Evolutionary conservation across 2,113 vertebrate species (phyloP).

Genomic region (Phrynocephalus versicolor): DNA sequence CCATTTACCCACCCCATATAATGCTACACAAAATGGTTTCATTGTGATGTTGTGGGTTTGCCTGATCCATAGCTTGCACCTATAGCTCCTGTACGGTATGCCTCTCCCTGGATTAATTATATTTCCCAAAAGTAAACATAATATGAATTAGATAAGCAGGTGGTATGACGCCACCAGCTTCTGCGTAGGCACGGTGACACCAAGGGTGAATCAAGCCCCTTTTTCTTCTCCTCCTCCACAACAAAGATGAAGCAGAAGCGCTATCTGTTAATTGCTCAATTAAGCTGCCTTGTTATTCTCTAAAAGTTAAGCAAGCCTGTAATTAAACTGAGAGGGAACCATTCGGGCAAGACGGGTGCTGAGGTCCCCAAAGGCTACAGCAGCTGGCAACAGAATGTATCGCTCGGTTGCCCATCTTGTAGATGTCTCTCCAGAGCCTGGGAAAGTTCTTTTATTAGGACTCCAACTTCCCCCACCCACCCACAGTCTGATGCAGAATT

Average conservation of each 20-base stretch:
- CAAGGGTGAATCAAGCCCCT: slow-evolving; percentile 26
- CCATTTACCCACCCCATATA: neutral
- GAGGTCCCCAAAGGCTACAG: neutral
- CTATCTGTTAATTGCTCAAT: slow-evolving; percentile 47
- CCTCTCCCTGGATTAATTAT: slow-evolving; percentile 58
- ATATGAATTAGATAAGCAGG: neutral
- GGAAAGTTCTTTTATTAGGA: too few species aligned
- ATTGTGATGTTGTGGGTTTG: neutral
- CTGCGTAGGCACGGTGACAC: slow-evolving; percentile 24
- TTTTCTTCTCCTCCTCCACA: slow-evolving; percentile 20
- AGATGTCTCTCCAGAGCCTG: slow-evolving; percentile 10
- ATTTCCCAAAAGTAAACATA: slow-evolving; percentile 49
- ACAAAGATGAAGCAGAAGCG: slow-evolving; percentile 32
- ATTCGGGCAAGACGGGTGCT: neutral
- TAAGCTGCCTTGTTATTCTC: slow-evolving; percentile 23
- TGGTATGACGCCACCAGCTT: slow-evolving; percentile 44
- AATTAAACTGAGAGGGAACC: slow-evolving; percentile 30
- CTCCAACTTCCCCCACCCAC: too few species aligned
- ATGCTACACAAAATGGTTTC: neutral
- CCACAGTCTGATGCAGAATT: too few species aligned
- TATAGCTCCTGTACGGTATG: slow-evolving; percentile 49
- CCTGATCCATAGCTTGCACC: slow-evolving; percentile 54
- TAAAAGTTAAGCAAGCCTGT: slow-evolving; percentile 8
- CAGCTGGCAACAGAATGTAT: neutral
- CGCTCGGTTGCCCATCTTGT: neutral